Base-by-base conservation (phyloP, 2,113 vertebrate genomes). In the Meles meles region DNA sequence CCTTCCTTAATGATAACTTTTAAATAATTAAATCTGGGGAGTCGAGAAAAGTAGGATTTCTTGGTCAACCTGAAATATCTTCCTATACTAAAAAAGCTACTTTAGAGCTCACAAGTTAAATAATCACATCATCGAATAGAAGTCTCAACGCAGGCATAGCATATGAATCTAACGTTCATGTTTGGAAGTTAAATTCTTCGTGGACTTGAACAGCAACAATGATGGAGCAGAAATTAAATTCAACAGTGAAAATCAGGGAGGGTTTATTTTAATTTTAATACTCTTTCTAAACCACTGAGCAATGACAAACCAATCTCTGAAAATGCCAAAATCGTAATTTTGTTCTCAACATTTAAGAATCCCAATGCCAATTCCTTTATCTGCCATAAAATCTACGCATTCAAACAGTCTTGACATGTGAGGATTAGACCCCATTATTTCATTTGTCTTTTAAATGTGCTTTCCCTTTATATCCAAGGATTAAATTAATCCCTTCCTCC, bases 371-470 rank as follows among this genome's bases (percentile, higher is more conserved):
- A 6, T 96, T 80, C 37, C 47, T 42, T 90, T 52, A 93, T 88
- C 74, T 42, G 23, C 42, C 44, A 52, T 12, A 42, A 57, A 88
- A 93, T 86, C 94, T 96, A 34, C 65, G 74, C 79, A 89, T n/a
- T 71, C 47, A 55, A 82, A 55, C 65, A 69, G 44, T 84, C 42
- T 61, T 93, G 67, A 94, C 80, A 57, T 42, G 34, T 63, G n/a
- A 93, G 74, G 84, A 93, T 95, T 87, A 84, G 88, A 29, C 27
- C 49, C 29, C 18, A 90, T 96, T 90, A 92, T 97, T 96, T 83
- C 94, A 97, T 96, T 94, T 92, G 77, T 93, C 85, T 96, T 92
- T 96, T 83, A 89, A 96, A 96, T 96, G 80, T 83, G 84, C 27
- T 52, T 80, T 97, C 87, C 79, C 81, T 86, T 96, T 87, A 84